Conservation (phyloP, 2,797 vertebrate genomes). For the Paedocypris micromegethes region DNA sequence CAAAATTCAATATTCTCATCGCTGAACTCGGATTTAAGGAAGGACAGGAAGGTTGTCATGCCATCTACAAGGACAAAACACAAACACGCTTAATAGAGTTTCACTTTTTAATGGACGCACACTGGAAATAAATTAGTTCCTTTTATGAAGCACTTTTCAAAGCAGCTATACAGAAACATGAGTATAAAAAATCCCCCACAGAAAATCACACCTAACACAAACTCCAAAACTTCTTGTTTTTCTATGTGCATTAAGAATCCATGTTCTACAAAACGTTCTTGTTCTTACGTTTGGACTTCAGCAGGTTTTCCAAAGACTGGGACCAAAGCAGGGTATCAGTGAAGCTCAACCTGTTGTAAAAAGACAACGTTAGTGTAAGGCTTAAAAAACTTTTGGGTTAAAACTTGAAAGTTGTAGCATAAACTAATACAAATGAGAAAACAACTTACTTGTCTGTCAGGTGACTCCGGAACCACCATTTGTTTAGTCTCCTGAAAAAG, state of each 20-base stretch:
- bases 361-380: constrained; percentile 21
- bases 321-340: constrained; percentile 78
- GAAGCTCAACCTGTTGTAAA: constrained; percentile 64
- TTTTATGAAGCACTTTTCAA: too few relatives aligned
- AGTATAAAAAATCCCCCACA: too few relatives aligned
- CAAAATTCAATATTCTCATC: constrained; percentile 88
- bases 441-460: constrained; percentile 30
- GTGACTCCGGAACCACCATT: constrained; percentile 22
- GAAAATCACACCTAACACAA: too few relatives aligned
- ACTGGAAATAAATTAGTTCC: too few relatives aligned
- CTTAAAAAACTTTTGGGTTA: not conserved
- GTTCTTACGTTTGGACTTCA: constrained; percentile 79
- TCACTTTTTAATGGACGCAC: too few relatives aligned
- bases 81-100: too few relatives aligned
- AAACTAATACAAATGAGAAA: not conserved
- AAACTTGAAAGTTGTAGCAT: not conserved
- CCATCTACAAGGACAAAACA: constrained; percentile 62
- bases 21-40: constrained; percentile 82
- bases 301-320: constrained; percentile 75
- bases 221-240: too few relatives aligned
- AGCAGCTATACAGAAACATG: too few relatives aligned
- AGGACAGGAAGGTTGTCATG: constrained; percentile 72
- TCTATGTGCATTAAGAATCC: not conserved
- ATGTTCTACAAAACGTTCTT: not conserved
- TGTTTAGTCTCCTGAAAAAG: constrained; percentile 39